These are phyloP conservation scores for Watsonalla binaria DNA, from an alignment of 2,888 invertebrate genomes.

Conservation along the genomic window DNA sequence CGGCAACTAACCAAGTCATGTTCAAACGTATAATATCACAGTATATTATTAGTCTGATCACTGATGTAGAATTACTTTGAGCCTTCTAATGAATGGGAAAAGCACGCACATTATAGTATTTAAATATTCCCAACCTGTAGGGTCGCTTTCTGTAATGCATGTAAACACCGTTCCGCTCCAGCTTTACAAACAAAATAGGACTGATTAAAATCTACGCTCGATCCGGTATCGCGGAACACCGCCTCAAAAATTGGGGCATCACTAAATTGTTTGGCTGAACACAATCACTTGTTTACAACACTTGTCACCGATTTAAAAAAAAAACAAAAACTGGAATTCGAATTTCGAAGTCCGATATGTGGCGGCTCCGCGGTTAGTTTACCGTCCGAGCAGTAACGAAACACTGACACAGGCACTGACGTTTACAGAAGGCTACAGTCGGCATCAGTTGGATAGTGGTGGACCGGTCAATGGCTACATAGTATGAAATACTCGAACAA, in stretches of 20 bases:
- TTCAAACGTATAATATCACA: too few species aligned
- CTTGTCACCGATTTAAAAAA: constrained; percentile 23
- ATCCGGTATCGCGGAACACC: constrained; percentile 36
- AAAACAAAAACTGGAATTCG: constrained; percentile 22
- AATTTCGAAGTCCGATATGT: constrained; percentile 21
- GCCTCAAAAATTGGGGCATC: constrained; percentile 32
- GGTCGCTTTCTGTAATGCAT: constrained; percentile 78
- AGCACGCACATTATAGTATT: constrained; percentile 1
- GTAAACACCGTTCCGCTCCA: constrained; percentile 73
- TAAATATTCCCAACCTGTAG: constrained; percentile 55
- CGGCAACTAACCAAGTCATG: too few species aligned
- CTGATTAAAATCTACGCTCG: constrained; percentile 33
- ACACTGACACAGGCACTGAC: constrained; percentile 64
- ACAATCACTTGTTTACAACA: constrained; percentile 14
- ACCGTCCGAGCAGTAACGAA: constrained; percentile 51
- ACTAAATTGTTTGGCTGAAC: constrained; percentile 11
- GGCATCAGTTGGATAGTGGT: constrained; percentile 31
- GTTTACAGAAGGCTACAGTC: constrained; percentile 48
- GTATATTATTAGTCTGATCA: too few species aligned
- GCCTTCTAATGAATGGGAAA: not conserved
- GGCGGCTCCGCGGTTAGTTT: constrained; percentile 34
- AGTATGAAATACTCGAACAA: constrained; percentile 56
- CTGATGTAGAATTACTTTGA: too few species aligned
- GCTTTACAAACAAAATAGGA: constrained; percentile 58
- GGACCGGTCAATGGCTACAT: constrained; percentile 42